These are phyloP conservation scores for Platichthys flesus DNA, from an alignment of 2,113 vertebrate species.

Conservation along the genomic window DNA sequence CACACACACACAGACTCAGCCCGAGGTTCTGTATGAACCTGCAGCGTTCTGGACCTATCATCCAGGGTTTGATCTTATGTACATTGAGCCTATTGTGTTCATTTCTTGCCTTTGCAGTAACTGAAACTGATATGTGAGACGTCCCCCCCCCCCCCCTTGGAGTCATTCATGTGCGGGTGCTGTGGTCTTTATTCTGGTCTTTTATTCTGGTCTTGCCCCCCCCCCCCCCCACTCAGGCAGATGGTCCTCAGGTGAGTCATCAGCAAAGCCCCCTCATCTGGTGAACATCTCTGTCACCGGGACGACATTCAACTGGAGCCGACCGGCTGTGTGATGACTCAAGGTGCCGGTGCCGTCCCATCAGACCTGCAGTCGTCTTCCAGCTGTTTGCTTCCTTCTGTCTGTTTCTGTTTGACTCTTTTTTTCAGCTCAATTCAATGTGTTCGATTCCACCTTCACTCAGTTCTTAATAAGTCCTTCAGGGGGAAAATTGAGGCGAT, in stretches of 20 bases:
- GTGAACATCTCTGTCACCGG: constrained; percentile 49
- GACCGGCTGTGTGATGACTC: constrained; percentile 53
- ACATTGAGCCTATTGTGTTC: constrained; percentile 56
- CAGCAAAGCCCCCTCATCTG: constrained; percentile 48
- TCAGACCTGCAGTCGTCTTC: constrained; percentile 8
- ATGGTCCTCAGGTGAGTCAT: constrained; percentile 67
- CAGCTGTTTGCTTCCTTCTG: constrained; percentile 3
- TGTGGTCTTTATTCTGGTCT: constrained; percentile 24
- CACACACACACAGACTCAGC: constrained; percentile 22
- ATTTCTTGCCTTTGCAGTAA: constrained; percentile 47
- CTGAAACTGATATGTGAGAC: constrained; percentile 53
- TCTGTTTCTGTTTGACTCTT: background rate
- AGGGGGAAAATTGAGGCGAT: background rate
- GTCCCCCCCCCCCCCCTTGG: background rate
- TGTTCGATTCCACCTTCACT: background rate
- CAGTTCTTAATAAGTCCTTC: background rate
- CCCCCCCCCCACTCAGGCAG: constrained; percentile 26
- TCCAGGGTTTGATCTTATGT: constrained; percentile 36
- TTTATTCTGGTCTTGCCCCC: background rate
- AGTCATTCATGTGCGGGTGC: constrained; percentile 29
- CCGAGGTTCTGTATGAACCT: constrained; percentile 47
- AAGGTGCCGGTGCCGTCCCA: constrained; percentile 13
- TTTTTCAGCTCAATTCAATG: background rate
- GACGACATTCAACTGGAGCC: constrained; percentile 51
- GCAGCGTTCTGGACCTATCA: constrained; percentile 44